Conservation (phyloP, 2,888 invertebrate genomes). For the Dryobotodes eremita region DNA sequence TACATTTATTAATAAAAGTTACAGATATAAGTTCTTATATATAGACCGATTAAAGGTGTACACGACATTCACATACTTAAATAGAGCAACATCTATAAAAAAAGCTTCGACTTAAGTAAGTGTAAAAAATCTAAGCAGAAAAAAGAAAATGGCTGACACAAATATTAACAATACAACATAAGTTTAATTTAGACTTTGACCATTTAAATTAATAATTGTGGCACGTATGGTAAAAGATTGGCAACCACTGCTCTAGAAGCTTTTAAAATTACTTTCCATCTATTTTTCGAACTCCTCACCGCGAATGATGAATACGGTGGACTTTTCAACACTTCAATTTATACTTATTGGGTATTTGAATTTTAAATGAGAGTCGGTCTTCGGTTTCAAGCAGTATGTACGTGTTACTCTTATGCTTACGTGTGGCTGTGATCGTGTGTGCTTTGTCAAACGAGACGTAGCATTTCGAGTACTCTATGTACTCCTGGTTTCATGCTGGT, state of each 20-base stretch:
- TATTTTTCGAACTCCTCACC: slow-evolving; percentile 68
- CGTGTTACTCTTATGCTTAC: slow-evolving; percentile 36
- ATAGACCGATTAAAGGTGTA: too few species aligned
- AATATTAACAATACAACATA: background rate
- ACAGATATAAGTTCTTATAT: too few species aligned
- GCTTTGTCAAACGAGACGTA: slow-evolving; percentile 14
- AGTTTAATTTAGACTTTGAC: background rate
- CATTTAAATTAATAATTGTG: background rate
- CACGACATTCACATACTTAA: too few species aligned
- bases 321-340: slow-evolving; percentile 71
- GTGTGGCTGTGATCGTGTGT: slow-evolving; percentile 34
- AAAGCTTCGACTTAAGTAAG: background rate
- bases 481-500: background rate
- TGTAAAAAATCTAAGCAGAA: background rate
- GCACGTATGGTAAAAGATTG: background rate
- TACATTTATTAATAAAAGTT: too few species aligned
- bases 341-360: slow-evolving; percentile 80
- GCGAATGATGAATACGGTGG: slow-evolving; percentile 61
- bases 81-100: background rate
- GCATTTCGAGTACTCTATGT: slow-evolving; percentile 8
- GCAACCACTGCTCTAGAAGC: slow-evolving; percentile 26
- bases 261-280: slow-evolving; percentile 65
- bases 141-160: too few species aligned
- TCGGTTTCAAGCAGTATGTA: slow-evolving; percentile 60
- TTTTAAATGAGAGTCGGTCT: slow-evolving; percentile 74